Base-by-base conservation (phyloP, 1,140 invertebrate species). In the Oncopeltus fasciatus region DNA sequence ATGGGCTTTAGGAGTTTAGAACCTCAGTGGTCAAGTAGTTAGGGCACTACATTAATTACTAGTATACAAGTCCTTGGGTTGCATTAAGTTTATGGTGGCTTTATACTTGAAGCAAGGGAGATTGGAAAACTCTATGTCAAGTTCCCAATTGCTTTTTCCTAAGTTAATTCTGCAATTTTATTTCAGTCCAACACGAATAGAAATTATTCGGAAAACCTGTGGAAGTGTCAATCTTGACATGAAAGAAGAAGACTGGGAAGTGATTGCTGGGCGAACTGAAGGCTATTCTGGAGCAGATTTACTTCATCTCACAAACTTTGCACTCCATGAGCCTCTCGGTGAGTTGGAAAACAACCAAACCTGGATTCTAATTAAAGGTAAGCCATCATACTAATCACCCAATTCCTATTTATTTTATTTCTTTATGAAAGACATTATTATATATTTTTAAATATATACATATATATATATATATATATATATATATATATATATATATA, bases 261-360 rank as follows among this genome's bases (percentile, higher is more conserved):
- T 59, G 5, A 68, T 82, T 20, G 64, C 76, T 2, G 65, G 74
- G 12, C 68, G 68, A 29, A 81, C 79, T 18, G 75, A 80, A 21
- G 78, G 77, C 0, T 78, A 75, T 67, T 79, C 79, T 12, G 77
- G 78, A n/a, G 77, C 77, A 59, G 80, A 82, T 70, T 73, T 81
- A n/a, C 72, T 72, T 0, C 73, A 74, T 65, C 59, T 81, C 27
- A 72, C 75, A 0, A 72, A 74, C 24, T 71, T 70, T 51, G 78
- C 79, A 9, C 18, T 63, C 27, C 61, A 63, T 24, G 61, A 56
- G 24, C 61, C 61, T n/a, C 28, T 63, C 18, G 26, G 28, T 38
- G 61, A 58, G n/a, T 43, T 63, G 12, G 24, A 44, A 29, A 43
- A 38, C 21, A 63, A 43, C 43, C 31, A 57, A 58, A 47, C 27